phyloP scores from a whole-genome alignment of 2,797 vertebrate genomes.

The Aphelocoma californica region DNA sequence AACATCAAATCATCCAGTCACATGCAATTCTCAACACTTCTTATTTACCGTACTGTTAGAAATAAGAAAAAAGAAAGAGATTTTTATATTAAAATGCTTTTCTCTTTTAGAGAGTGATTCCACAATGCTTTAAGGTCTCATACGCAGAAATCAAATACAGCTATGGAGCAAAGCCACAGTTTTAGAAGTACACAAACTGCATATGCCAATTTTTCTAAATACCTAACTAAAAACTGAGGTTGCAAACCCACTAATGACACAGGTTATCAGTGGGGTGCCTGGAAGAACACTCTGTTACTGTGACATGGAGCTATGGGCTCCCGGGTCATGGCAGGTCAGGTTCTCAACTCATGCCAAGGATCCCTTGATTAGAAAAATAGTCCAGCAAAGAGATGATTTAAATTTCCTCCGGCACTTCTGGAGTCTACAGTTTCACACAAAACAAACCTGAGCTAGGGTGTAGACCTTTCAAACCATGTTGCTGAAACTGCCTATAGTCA shows the following conservation, averaged over 20 bases:
- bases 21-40: not conserved
- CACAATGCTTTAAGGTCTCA: not conserved
- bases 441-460: not conserved
- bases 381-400: not conserved
- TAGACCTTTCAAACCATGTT: not conserved
- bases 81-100: slow-evolving; percentile 14
- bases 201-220: not conserved
- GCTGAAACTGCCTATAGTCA: not conserved
- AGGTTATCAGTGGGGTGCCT: not conserved
- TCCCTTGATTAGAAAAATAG: not conserved
- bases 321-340: not conserved
- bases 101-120: not conserved
- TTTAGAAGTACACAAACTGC: not conserved
- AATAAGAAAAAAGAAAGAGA: not conserved
- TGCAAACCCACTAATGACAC: not conserved
- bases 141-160: not conserved
- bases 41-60: slow-evolving; percentile 18
- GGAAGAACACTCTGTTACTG: not conserved
- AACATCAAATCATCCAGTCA: slow-evolving; percentile 21
- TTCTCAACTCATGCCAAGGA: not conserved
- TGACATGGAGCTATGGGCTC: not conserved
- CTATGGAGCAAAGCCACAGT: not conserved
- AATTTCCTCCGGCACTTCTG: not conserved
- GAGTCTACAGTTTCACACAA: not conserved
- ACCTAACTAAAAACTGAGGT: not conserved